Conservation (phyloP, 2,113 vertebrate genomes). For the Caranx ignobilis region DNA sequence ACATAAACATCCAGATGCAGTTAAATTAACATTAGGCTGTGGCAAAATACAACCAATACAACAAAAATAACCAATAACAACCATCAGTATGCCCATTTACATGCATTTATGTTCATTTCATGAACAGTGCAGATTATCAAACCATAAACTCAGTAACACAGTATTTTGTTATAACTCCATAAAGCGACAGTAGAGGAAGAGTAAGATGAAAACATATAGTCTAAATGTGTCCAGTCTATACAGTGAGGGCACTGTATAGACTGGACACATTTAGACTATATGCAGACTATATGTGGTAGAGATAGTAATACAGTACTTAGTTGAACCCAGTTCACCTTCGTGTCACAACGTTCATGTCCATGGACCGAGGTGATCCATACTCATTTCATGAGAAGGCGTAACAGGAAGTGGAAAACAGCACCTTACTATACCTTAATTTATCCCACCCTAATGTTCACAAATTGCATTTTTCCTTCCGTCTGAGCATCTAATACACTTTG, state of each 20-base stretch:
- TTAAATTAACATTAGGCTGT: not conserved
- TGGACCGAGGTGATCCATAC: not conserved
- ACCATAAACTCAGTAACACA: not conserved
- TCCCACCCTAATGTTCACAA: not conserved
- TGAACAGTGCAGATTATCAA: conserved; percentile 8
- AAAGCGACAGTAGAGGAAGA: not conserved
- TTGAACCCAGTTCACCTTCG: not conserved
- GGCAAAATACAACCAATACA: conserved; percentile 3
- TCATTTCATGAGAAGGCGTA: conserved; percentile 11
- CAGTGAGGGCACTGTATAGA: not conserved
- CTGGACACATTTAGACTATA: not conserved
- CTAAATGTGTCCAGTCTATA: too few species aligned
- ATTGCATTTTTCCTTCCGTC: not conserved
- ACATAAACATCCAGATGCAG: not conserved
- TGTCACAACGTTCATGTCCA: not conserved
- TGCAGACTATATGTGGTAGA: not conserved
- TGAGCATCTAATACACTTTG: not conserved
- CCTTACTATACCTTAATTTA: not conserved
- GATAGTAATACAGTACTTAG: not conserved
- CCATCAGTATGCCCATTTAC: not conserved
- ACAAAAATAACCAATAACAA: not conserved
- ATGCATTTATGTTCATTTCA: conserved; percentile 25
- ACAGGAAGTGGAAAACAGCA: conserved; percentile 21
- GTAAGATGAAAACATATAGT: too few species aligned
- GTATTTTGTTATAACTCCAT: not conserved